Evolutionary conservation across 2,888 invertebrate species (phyloP).

Genomic region (Cosmopolites sordidus): DNA sequence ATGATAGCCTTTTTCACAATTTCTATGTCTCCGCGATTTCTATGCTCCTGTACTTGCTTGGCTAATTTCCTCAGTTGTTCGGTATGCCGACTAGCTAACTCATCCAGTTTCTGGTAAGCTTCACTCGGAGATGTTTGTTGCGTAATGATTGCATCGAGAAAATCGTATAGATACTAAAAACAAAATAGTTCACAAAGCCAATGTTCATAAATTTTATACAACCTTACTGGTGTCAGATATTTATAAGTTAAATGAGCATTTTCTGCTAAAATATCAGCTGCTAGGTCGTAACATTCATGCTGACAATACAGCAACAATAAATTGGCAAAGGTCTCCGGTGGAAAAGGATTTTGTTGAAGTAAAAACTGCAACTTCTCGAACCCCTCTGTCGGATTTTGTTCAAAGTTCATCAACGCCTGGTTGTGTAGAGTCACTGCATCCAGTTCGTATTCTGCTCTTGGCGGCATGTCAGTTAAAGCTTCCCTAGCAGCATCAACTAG

Average conservation of each 20-base stretch:
- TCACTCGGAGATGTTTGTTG: slow-evolving; percentile 96
- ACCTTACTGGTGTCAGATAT: slow-evolving; percentile 74
- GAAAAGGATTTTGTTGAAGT: slow-evolving; percentile 92
- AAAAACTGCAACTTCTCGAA: slow-evolving; percentile 93
- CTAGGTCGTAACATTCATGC: slow-evolving; percentile 95
- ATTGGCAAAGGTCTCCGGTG: slow-evolving; percentile 96
- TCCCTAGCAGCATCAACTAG: slow-evolving; percentile 79
- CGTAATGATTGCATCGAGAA: slow-evolving; percentile 93
- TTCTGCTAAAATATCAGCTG: slow-evolving; percentile 96
- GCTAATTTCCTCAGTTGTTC: slow-evolving; percentile 87
- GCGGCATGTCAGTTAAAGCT: slow-evolving; percentile 85
- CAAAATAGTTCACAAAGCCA: neutral
- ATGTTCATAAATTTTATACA: neutral
- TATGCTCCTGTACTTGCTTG: slow-evolving; percentile 89
- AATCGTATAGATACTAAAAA: slow-evolving; percentile 80
- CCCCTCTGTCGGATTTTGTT: slow-evolving; percentile 82
- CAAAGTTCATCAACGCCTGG: slow-evolving; percentile 83
- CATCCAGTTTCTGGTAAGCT: slow-evolving; percentile 93
- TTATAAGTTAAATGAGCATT: slow-evolving; percentile 95
- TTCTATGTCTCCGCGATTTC: slow-evolving; percentile 78
- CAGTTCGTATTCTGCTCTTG: slow-evolving; percentile 92
- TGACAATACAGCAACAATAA: slow-evolving; percentile 91
- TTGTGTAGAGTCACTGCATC: slow-evolving; percentile 98
- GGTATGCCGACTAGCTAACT: slow-evolving; percentile 85
- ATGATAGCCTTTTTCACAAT: slow-evolving; percentile 80